phyloP scores from a whole-genome alignment of 1,140 invertebrate species.

The Drosophila subpulchrella region DNA sequence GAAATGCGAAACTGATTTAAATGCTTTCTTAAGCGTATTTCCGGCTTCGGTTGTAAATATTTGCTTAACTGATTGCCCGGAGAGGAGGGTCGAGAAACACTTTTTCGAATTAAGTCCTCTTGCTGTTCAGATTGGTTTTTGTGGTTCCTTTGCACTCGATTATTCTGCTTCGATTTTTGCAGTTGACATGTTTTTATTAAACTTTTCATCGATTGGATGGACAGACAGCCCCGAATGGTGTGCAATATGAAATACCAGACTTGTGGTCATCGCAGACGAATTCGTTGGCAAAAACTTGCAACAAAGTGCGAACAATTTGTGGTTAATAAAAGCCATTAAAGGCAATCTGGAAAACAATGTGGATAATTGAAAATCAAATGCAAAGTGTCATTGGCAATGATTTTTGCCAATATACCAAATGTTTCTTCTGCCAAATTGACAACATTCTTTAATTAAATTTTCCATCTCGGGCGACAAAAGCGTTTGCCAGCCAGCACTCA shows the following conservation, averaged over 20 bases:
- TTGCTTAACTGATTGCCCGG: conserved; percentile 42
- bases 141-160: conserved; percentile 25
- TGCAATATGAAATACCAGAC: conserved; percentile 20
- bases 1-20: conserved; percentile 72
- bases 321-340: conserved; percentile 46
- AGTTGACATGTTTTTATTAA: conserved; percentile 31
- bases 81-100: conserved; percentile 16
- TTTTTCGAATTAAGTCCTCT: conserved; percentile 36
- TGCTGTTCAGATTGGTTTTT: conserved; percentile 37
- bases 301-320: conserved; percentile 43
- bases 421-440: background rate
- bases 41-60: conserved; percentile 46
- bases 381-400: background rate
- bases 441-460: conserved; percentile 61
- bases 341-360: background rate
- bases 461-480: conserved; percentile 39
- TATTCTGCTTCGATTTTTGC: conserved; percentile 6
- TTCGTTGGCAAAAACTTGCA: conserved; percentile 5
- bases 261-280: conserved; percentile 15
- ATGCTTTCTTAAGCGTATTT: conserved; percentile 65
- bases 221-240: conserved; percentile 14
- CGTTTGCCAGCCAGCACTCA: conserved; percentile 11
- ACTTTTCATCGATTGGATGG: conserved; percentile 25
- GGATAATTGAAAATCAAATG: conserved; percentile 14
- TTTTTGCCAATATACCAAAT: background rate